These are phyloP conservation scores for Teleiodes luculella DNA, from an alignment of 2,888 invertebrate genomes.

Conservation along the genomic window DNA sequence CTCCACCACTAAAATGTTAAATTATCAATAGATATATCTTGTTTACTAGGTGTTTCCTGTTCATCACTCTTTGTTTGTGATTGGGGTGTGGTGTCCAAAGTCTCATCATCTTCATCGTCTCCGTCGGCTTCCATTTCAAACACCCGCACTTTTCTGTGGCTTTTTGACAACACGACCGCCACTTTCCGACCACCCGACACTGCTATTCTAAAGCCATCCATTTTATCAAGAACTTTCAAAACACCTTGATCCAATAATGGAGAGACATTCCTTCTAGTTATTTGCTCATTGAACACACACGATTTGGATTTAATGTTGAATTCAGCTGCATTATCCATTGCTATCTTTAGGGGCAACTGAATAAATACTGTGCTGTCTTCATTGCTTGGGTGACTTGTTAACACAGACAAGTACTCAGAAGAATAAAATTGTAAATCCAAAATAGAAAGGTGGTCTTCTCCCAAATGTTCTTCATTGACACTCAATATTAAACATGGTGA, in stretches of 20 bases:
- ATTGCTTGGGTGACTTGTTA: conserved; percentile 77
- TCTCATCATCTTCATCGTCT: conserved; percentile 89
- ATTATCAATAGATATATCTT: conserved; percentile 17
- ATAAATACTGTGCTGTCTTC: conserved; percentile 67
- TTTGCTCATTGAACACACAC: conserved; percentile 63
- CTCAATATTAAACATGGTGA: conserved; percentile 61
- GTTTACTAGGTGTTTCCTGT: conserved; percentile 44
- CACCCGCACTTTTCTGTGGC: conserved; percentile 87
- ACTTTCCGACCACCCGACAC: conserved; percentile 92
- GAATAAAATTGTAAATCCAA: conserved; percentile 89
- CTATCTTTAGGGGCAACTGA: conserved; percentile 68
- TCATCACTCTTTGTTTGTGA: conserved; percentile 50
- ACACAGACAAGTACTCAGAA: conserved; percentile 83
- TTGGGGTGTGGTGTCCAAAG: conserved; percentile 65
- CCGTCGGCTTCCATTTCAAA: conserved; percentile 97
- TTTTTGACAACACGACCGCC: conserved; percentile 90
- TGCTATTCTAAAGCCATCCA: conserved; percentile 83
- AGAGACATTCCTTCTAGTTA: conserved; percentile 73
- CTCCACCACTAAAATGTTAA: background rate
- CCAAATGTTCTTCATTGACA: conserved; percentile 32
- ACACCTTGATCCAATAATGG: conserved; percentile 71
- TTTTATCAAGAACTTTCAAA: conserved; percentile 81
- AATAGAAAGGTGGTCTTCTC: conserved; percentile 63
- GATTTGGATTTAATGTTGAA: conserved; percentile 58
- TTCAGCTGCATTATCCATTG: conserved; percentile 63